Evolutionary conservation across 2,113 vertebrate species (phyloP), one percentile per base, ranked within the genome.

Genomic region (Crotalus horridus): DNA sequence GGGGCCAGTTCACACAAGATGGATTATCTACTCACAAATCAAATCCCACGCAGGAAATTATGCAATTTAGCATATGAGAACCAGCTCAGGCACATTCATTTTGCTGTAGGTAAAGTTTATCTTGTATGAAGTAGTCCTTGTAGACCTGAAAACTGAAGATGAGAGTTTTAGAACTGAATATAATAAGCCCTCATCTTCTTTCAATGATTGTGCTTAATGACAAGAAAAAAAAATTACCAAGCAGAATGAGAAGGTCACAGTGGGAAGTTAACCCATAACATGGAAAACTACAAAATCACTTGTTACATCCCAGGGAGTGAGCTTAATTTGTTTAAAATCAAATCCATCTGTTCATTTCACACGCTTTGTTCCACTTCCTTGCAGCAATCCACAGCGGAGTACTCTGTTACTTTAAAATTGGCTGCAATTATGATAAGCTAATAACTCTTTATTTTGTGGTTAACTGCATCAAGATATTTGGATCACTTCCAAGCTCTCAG

Each of bases 241-340:
- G 91, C 92, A 94, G 91, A 86, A 95, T 95, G 93, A 91, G 95
- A 74, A 94, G 92, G 87, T 96, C 95, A 95, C 94, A 95, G 95
- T 94, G 91, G 15, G 81, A 96, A 96, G 92, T 96, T 96, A 96
- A 96, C 93, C 92, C 69, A 33, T 88, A 95, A 92, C 21, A 5
- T 43, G 93, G 94, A 94, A 97, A 97, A 97, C 95, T 96, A 95
- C 96, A 90, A 97, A 96, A 96, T 95, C 94, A 94, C 92, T 97
- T 96, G 95, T 94, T 97, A 93, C 87, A 96, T 96, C 94, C 93
- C 88, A 97, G 94, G 90, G 97, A 97, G 94, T 94, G 88, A 94
- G 94, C 94, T 94, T 97, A 95, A 97, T 97, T 97, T 97, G 92
- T 97, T 97, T 96, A 96, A 97, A 97, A 98, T 97, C 96, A 97